phyloP scores from a whole-genome alignment of 1,140 invertebrate species.

The Drosophila watanabei region DNA sequence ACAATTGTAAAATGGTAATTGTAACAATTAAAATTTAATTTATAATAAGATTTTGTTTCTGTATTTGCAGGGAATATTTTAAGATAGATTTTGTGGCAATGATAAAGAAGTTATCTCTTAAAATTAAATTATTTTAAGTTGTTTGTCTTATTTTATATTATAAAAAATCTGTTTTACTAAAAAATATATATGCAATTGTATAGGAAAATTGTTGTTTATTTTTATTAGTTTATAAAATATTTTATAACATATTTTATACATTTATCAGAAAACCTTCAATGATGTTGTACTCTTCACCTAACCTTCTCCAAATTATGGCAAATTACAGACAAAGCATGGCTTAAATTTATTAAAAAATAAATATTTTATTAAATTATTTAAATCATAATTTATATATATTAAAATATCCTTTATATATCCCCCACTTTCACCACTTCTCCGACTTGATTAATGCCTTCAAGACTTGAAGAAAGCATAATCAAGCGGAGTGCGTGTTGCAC shows the following conservation, averaged over 20 bases:
- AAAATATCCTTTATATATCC: too few species aligned
- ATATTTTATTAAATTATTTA: neutral
- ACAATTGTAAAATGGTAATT: neutral
- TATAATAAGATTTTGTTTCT: neutral
- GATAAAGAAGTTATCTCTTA: neutral
- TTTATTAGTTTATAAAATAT: too few species aligned
- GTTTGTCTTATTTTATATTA: neutral
- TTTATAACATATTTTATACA: too few species aligned
- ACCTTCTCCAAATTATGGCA: neutral
- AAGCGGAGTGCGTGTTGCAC: conserved; percentile 68
- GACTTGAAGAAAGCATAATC: neutral
- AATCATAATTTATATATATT: neutral
- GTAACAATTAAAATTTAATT: neutral
- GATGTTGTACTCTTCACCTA: neutral
- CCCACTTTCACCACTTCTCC: neutral
- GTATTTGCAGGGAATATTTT: neutral
- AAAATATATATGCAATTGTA: too few species aligned
- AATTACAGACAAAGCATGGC: neutral
- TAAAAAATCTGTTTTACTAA: too few species aligned
- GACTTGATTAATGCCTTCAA: conserved; percentile 12
- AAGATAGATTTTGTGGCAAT: neutral
- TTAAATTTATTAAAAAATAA: neutral
- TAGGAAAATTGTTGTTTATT: too few species aligned
- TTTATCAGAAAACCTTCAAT: too few species aligned
- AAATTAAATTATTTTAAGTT: neutral